These are phyloP conservation scores for Oreochromis aureus DNA, from an alignment of 2,113 vertebrate genomes.

Conservation along the genomic window DNA sequence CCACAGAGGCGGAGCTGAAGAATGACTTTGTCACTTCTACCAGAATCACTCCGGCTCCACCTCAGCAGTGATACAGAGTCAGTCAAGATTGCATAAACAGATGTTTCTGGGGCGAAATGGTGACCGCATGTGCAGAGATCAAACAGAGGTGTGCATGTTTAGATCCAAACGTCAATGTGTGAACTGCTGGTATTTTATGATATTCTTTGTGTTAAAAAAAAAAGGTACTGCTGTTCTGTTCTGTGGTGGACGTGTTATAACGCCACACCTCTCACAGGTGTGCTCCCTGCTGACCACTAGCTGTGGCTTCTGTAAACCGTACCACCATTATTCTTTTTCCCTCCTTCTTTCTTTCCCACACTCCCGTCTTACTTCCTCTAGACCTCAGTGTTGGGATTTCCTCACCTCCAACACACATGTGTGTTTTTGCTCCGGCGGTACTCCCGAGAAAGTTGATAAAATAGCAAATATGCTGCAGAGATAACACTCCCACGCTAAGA, in stretches of 20 bases:
- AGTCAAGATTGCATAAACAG: constrained; percentile 34
- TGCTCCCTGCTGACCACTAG: not conserved
- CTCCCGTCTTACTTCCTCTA: constrained; percentile 15
- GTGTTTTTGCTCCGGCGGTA: constrained; percentile 13
- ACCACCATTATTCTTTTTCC: not conserved
- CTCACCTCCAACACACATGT: constrained; percentile 36
- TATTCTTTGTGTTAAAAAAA: not conserved
- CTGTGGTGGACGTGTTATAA: not conserved
- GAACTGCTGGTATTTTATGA: constrained; percentile 1
- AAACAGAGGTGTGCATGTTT: constrained; percentile 15
- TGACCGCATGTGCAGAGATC: constrained; percentile 1
- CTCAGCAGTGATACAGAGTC: constrained; percentile 14
- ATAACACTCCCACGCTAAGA: constrained; percentile 18
- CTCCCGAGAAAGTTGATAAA: constrained; percentile 26
- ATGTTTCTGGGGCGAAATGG: constrained; percentile 29
- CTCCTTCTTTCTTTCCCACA: constrained; percentile 46
- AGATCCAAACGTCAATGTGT: constrained; percentile 6
- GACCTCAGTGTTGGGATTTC: constrained; percentile 38
- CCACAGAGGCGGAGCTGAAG: constrained; percentile 1
- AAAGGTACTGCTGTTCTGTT: not conserved
- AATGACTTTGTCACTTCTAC: not conserved
- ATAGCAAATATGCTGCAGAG: not conserved
- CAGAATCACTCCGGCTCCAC: not conserved
- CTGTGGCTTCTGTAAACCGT: not conserved
- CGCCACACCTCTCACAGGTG: constrained; percentile 46